These are phyloP conservation scores for Ophion ellenae DNA, from an alignment of 2,888 invertebrate genomes.

Conservation along the genomic window DNA sequence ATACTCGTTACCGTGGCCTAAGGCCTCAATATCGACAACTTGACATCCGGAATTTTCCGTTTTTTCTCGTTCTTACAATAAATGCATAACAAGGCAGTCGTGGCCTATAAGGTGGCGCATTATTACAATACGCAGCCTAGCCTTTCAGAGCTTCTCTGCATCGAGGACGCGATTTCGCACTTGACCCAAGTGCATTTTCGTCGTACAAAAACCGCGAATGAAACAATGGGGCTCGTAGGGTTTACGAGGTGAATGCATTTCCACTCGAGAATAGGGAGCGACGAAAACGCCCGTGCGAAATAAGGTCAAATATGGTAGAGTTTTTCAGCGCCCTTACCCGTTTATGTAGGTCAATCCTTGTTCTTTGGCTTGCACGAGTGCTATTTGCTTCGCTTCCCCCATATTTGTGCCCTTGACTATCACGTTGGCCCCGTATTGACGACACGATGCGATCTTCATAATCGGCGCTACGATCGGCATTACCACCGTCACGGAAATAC, in stretches of 20 bases:
- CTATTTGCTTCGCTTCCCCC: slow-evolving; percentile 92
- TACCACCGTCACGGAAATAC: slow-evolving; percentile 90
- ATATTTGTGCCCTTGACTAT: slow-evolving; percentile 93
- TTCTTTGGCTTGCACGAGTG: slow-evolving; percentile 90
- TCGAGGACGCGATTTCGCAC: slow-evolving; percentile 32
- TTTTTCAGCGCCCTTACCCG: slow-evolving; percentile 86
- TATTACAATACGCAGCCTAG: slow-evolving; percentile 8
- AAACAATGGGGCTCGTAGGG: slow-evolving; percentile 33
- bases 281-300: slow-evolving; percentile 4
- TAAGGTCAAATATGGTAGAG: neutral
- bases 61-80: too few species aligned
- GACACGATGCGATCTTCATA: slow-evolving; percentile 97
- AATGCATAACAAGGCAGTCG: too few species aligned
- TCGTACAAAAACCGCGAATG: slow-evolving; percentile 32
- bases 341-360: slow-evolving; percentile 92
- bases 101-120: neutral
- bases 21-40: too few species aligned
- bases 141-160: neutral
- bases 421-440: slow-evolving; percentile 93
- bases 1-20: too few species aligned
- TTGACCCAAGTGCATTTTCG: slow-evolving; percentile 34
- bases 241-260: slow-evolving; percentile 14
- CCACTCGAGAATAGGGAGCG: slow-evolving; percentile 37
- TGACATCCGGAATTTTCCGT: too few species aligned
- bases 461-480: slow-evolving; percentile 98